A percentile compares a stretch with the other conserved stretches of the same genome.
These are phyloP conservation scores for Picathartes gymnocephalus DNA, from an alignment of 2,113 vertebrate genomes.

Conservation along the genomic window DNA sequence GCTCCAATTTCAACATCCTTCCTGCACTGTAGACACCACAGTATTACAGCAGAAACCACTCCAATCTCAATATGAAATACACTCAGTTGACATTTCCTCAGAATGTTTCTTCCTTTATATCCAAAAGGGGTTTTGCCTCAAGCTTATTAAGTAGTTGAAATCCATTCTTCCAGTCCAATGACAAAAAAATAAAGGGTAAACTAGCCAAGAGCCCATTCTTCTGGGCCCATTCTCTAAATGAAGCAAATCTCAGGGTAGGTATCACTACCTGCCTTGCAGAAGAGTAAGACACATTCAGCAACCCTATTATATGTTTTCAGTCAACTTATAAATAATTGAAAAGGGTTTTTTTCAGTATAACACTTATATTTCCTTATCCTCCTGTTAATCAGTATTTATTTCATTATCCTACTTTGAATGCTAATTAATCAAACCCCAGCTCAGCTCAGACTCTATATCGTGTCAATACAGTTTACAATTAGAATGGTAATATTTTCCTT, in stretches of 20 bases:
- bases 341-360: background rate
- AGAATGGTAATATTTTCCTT: background rate
- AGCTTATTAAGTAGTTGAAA: background rate
- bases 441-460: background rate
- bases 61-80: background rate
- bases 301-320: background rate
- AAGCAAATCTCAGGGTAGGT: background rate
- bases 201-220: background rate
- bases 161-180: background rate
- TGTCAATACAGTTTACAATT: background rate
- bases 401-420: background rate
- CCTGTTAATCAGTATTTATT: background rate
- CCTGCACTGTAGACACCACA: background rate
- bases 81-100: background rate
- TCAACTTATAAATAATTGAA: background rate
- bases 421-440: background rate
- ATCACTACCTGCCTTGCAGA: background rate
- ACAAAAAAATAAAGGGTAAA: rapidly evolving
- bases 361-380: background rate
- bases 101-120: background rate
- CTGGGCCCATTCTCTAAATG: rapidly evolving
- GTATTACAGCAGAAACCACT: background rate
- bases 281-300: background rate
- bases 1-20: background rate
- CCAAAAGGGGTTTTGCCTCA: background rate